Evolutionary conservation across 2,888 invertebrate genomes (phyloP), one percentile per base, ranked within the genome.

Genomic region (Hymenopus coronatus): DNA sequence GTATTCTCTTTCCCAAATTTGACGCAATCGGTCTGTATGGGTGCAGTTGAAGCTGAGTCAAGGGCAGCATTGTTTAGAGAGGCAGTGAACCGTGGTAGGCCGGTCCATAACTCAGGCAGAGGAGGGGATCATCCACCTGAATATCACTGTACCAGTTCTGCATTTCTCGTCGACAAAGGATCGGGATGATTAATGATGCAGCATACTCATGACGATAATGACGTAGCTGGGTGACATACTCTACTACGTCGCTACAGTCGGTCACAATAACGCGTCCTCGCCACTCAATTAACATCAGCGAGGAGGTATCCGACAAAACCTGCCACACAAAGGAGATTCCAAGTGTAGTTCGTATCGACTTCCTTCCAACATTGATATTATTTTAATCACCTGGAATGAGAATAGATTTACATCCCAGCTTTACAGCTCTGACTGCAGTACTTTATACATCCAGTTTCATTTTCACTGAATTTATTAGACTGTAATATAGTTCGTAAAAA

Each of bases 151-250:
- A 70, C 54, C 20, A 70, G 54, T 70, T 70, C 54, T 70, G 54
- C 54, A 70, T 70, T 70, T 70, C 54, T 70, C 84, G 15, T 84
- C 33, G 54, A 85, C 85, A 85, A 85, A 46, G 85, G 54, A 40
- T 88, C 84, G 84, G 14, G 83, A 88, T 88, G 88, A 88, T 88
- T 88, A 88, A 88, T 88, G 46, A 83, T 40, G 27, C 83, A 25
- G 27, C 83, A 25, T 28, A 8, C 88, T 84, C 40, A 88, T 83
- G 84, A 88, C 88, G 83, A 88, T 88, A 88, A 84, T 88, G 88
- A 88, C 85, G 88, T 81, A 54, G 81, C 46, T 82, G 85, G 54
- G 54, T 70, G 54, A 70, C 54, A 70, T 70, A 70, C 20, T 70
- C 20, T 70, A 70, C 54, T 70, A 20, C 54, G 54, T 70, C 54